phyloP scores from a whole-genome alignment of 2,113 vertebrate species.

The Sebastes schlegelii region DNA sequence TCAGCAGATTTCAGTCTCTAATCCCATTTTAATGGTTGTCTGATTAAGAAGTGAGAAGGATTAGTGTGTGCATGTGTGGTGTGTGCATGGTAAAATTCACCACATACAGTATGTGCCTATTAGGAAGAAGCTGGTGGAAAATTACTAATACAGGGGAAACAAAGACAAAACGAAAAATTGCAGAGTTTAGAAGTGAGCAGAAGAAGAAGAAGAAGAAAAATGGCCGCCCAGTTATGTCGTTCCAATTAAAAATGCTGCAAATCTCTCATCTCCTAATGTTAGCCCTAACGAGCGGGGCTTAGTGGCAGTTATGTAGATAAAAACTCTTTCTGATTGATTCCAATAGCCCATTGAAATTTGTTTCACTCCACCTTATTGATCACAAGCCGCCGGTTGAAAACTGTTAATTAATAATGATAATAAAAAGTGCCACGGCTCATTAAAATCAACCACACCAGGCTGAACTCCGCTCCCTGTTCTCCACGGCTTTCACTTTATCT shows the following conservation, averaged over 20 bases:
- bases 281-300: slow-evolving; percentile 93
- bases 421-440: slow-evolving; percentile 96
- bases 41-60: slow-evolving; percentile 81
- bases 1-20: slow-evolving; percentile 76
- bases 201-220: slow-evolving; percentile 88
- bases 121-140: background rate
- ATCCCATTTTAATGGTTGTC: slow-evolving; percentile 85
- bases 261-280: slow-evolving; percentile 92
- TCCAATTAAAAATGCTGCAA: slow-evolving; percentile 95
- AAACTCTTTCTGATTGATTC: slow-evolving; percentile 97
- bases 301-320: slow-evolving; percentile 99
- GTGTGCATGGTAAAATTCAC: slow-evolving; percentile 14
- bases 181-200: slow-evolving; percentile 88
- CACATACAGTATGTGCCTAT: slow-evolving; percentile 1
- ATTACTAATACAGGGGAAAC: slow-evolving; percentile 26
- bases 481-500: slow-evolving; percentile 5
- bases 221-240: slow-evolving; percentile 89
- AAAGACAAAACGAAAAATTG: slow-evolving; percentile 50
- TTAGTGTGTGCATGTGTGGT: slow-evolving; percentile 44
- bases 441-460: slow-evolving; percentile 88
- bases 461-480: slow-evolving; percentile 48
- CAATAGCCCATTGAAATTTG: slow-evolving; percentile 97
- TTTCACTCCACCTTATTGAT: slow-evolving; percentile 99
- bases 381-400: slow-evolving; percentile 94
- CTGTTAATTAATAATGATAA: slow-evolving; percentile 99